Percentiles rank a stretch among this genome's conserved stretches.
phyloP scores from a whole-genome alignment of 1,140 invertebrate genomes.

The Macrosteles quadrilineatus region DNA sequence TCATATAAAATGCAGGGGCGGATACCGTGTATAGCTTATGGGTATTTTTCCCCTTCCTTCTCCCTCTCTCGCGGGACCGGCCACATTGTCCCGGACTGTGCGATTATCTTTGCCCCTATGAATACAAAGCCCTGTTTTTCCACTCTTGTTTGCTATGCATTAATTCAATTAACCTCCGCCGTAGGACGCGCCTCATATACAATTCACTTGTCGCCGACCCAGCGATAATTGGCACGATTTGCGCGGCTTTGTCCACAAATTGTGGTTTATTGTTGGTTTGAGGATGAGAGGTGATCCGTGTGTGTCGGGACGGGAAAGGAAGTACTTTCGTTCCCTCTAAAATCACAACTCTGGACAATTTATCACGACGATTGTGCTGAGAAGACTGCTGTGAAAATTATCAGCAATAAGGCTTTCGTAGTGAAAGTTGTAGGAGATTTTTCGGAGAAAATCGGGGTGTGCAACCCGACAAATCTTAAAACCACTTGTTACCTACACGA shows the following conservation, averaged over 20 bases:
- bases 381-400: too few relatives aligned
- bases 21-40: constrained; percentile 29
- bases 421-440: too few relatives aligned
- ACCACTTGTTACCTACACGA: too few relatives aligned
- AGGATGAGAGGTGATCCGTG: too few relatives aligned
- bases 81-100: not conserved
- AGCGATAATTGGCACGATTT: constrained; percentile 1
- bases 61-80: not conserved
- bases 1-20: constrained; percentile 19
- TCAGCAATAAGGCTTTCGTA: too few relatives aligned
- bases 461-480: too few relatives aligned
- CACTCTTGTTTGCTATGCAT: not conserved
- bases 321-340: too few relatives aligned
- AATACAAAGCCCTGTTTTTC: not conserved
- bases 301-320: too few relatives aligned
- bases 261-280: too few relatives aligned
- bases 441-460: too few relatives aligned
- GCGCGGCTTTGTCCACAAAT: not conserved
- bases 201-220: constrained; percentile 3
- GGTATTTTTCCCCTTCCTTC: constrained; percentile 16
- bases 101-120: not conserved
- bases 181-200: not conserved
- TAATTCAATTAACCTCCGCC: constrained; percentile 11
- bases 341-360: too few relatives aligned
- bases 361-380: too few relatives aligned